Evolutionary conservation across 2,888 invertebrate species (phyloP), one percentile per base, ranked within the genome.

Genomic region (Labia minor): DNA sequence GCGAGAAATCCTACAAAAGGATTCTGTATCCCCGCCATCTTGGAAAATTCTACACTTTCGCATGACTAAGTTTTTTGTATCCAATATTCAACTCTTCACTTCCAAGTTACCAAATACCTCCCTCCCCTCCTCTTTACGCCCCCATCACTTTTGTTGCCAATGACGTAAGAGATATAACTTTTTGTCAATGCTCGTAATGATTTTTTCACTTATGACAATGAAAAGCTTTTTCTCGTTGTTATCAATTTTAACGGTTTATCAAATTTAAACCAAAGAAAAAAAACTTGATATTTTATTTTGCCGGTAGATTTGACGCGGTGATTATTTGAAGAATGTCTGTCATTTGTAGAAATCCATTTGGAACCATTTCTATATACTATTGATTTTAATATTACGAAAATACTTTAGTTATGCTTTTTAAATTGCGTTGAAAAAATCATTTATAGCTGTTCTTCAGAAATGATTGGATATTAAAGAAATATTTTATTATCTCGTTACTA

Each of bases 311-410:
- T 49, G 49, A n/a, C 49, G 14, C 49, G 49, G 49, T 49, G 49
- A 49, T 49, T 49, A 49, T 49, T 10, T 49, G 49, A 49, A 49
- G 49, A 49, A 16, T 49, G 49, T 16, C 49, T 49, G 49, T 16
- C 49, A 49, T 49, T 49, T 49, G 49, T 49, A 49, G 49, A 49
- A 49, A 49, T 49, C 49, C 49, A 49, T 49, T 49, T 49, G 49
- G 49, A 49, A 16, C 49, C 49, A 49, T 49, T 49, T 49, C 49
- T n/a, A 49, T 49, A 26, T 6, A 8, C 16, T 49, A 49, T 49
- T 49, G 49, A 49, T 49, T 49, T 49, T 49, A 49, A 49, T 49
- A 49, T 49, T 49, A 49, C 49, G 49, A 49, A 11, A 49, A 49
- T 14, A 49, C 14, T 49, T 49, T 49, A 16, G 49, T 16, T 4